These are phyloP conservation scores for Aplysina aerophoba DNA, from an alignment of 37 sponge, comb jelly and placozoan species.

Conservation along the genomic window DNA sequence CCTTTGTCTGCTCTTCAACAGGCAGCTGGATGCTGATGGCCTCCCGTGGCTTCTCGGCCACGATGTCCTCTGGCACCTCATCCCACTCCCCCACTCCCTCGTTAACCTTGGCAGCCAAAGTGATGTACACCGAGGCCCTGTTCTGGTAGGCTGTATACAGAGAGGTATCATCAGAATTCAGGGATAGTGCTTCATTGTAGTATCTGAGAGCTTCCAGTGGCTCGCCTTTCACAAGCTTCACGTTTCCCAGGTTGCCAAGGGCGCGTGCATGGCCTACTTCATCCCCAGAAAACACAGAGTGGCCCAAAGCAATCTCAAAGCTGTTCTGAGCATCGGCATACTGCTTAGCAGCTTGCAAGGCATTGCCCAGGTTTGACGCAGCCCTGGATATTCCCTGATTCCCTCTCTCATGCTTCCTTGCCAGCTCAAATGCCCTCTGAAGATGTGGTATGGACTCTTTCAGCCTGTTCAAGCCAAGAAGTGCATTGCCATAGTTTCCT, in stretches of 20 bases:
- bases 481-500: constrained; percentile 79
- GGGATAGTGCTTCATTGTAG: constrained; percentile 54
- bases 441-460: constrained; percentile 68
- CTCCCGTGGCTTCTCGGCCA: background rate
- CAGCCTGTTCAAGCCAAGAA: constrained; percentile 51
- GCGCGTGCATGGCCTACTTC: constrained; percentile 59
- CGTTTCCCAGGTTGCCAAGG: constrained; percentile 74
- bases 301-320: constrained; percentile 66
- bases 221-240: constrained; percentile 54
- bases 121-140: constrained; percentile 66
- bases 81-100: background rate
- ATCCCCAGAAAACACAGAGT: constrained; percentile 70
- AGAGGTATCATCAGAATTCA: constrained; percentile 50
- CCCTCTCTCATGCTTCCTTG: constrained; percentile 46
- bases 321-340: constrained; percentile 58
- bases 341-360: constrained; percentile 53
- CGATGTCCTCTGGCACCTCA: constrained; percentile 14
- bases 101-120: constrained; percentile 36
- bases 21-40: background rate
- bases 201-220: constrained; percentile 47
- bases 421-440: constrained; percentile 47
- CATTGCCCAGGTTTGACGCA: constrained; percentile 73
- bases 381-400: constrained; percentile 66
- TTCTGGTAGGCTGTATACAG: constrained; percentile 64
- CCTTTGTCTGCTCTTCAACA: background rate